A percentile compares a stretch with the other conserved stretches of the same genome.
These are phyloP conservation scores for Caloenas nicobarica DNA, from an alignment of 2,113 vertebrate genomes.

Conservation along the genomic window DNA sequence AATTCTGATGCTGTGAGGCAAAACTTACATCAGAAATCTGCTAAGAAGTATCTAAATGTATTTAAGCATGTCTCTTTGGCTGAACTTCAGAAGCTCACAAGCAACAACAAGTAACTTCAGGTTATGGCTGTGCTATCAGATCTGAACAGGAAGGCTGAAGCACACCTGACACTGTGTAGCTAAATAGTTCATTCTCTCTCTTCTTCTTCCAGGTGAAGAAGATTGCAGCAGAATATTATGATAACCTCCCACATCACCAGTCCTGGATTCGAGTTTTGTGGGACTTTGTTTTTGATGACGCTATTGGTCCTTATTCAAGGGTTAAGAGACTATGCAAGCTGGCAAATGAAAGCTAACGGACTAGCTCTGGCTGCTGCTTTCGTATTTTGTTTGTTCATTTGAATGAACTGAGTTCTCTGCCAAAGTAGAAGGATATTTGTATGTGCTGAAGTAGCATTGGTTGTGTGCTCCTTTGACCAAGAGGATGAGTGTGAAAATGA, in stretches of 20 bases:
- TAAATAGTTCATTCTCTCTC: conserved; percentile 15
- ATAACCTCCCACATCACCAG: conserved; percentile 89
- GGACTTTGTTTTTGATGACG: conserved; percentile 94
- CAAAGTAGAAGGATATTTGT: neutral
- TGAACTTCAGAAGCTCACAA: conserved; percentile 23
- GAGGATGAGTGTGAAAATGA: neutral
- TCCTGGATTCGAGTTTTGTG: conserved; percentile 93
- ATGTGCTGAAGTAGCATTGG: neutral
- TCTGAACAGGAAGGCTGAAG: neutral
- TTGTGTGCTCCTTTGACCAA: neutral
- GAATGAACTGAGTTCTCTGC: neutral
- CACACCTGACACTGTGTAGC: neutral
- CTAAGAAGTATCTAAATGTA: neutral
- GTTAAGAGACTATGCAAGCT: conserved; percentile 89
- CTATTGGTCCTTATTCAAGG: conserved; percentile 88
- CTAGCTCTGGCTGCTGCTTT: neutral
- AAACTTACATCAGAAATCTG: neutral
- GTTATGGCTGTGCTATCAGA: conserved; percentile 16
- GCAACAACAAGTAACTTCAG: conserved; percentile 26
- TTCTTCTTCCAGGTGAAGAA: conserved; percentile 85
- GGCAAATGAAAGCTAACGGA: conserved; percentile 44
- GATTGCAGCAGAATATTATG: conserved; percentile 95
- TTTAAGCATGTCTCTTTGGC: neutral
- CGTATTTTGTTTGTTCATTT: neutral
- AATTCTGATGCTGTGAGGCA: neutral